Evolutionary conservation across 2,113 vertebrate species (phyloP), one percentile per base, ranked within the genome.

Genomic region (Hippocampus guttulatus): DNA sequence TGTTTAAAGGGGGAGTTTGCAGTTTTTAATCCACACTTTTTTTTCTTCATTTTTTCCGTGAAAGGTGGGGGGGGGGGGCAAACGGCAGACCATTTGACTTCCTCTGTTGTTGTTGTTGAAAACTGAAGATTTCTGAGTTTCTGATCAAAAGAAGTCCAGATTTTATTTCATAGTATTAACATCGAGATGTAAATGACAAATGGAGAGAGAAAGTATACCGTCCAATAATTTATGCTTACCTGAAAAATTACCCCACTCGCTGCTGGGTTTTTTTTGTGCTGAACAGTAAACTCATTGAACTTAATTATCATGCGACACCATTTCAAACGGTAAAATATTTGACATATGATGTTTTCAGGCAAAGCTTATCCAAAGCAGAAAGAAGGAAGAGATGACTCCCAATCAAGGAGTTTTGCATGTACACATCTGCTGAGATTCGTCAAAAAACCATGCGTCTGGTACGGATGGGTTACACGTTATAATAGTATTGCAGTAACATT

Each of bases 361-460:
- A 81, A 90, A 3, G n/a, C 82, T 18, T 41, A 75, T 66, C 81
- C 84, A 1, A 67, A 87, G 11, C 83, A 81, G n/a, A 68, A 69
- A 63, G 64, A 91, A 66, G 73, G 5, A 0, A 89, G 69, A 40
- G 64, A 78, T 5, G 63, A 83, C 58, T 80, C 85, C 0, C 7
- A 81, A 6, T 71, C 88, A 72, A 33, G 15, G 66, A 89, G 74
- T 70, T 72, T 86, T 74, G 85, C 78, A 70, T 90, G 81, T 71
- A 83, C 86, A 1, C 90, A 54, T 64, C 95, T 93, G 94, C 90
- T 88, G 74, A 86, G 79, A 75, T 86, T 95, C 25, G 92, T 95
- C 1, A 87, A 76, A 84, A 93, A 94, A 78, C 79, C 92, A 0
- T 83, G 95, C 0, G 90, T 98, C 70, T 95, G 95, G 95, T 98